These are phyloP conservation scores for Meteorus sp. DNA, from an alignment of 1,140 invertebrate genomes.

Conservation along the genomic window DNA sequence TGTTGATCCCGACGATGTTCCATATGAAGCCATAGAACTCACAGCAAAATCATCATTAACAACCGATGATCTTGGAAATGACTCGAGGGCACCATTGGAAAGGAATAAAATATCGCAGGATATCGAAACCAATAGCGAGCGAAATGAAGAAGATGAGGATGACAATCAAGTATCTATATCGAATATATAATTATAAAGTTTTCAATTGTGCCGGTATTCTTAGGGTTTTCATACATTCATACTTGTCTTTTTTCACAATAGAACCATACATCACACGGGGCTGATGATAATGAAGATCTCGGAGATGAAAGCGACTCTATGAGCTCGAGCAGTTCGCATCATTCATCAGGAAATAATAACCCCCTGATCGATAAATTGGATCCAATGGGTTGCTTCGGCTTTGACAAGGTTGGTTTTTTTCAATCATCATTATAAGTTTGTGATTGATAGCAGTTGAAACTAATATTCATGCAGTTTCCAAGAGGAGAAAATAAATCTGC, in stretches of 20 bases:
- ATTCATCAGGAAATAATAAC: slow-evolving; percentile 50
- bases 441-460: not conserved
- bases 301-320: slow-evolving; percentile 50
- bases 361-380: slow-evolving; percentile 42
- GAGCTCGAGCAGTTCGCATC: slow-evolving; percentile 49
- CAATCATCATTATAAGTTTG: slow-evolving; percentile 8
- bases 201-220: not conserved
- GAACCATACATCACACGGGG: slow-evolving; percentile 38
- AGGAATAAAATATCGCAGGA: slow-evolving; percentile 29
- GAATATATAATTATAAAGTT: not conserved
- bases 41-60: slow-evolving; percentile 38
- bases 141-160: slow-evolving; percentile 38
- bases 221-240: too few species aligned
- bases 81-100: slow-evolving; percentile 21
- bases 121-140: slow-evolving; percentile 48
- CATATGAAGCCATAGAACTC: slow-evolving; percentile 44
- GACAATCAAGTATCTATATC: slow-evolving; percentile 40
- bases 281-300: slow-evolving; percentile 47
- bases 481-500: too few species aligned
- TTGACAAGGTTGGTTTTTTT: slow-evolving; percentile 50
- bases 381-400: slow-evolving; percentile 47
- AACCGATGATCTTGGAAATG: slow-evolving; percentile 20
- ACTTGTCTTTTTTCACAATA: too few species aligned
- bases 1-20: slow-evolving; percentile 39
- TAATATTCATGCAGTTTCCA: not conserved